Evolutionary conservation across 2,797 vertebrate species (phyloP), one percentile per base, ranked within the genome.

Genomic region (Paedocypris micromegethes): DNA sequence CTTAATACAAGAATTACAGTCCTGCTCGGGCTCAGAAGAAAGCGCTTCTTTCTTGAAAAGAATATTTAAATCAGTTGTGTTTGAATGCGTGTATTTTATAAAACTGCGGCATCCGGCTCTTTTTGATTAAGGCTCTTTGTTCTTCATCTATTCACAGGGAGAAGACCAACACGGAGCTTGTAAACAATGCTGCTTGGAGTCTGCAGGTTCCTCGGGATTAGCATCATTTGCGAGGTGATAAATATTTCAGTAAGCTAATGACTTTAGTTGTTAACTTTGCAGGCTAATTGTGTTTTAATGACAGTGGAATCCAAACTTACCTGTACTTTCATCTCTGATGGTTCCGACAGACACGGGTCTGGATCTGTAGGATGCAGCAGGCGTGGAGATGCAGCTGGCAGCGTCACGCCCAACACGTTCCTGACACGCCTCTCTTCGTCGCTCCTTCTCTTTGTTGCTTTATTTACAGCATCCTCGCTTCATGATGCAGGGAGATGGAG

Each of bases 241-340:
- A 80, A 78, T 72, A 73, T 74, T 72, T 77, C 66, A 74, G 57
- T 41, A 54, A 6, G 59, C 66, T 76, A 75, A 66, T 77, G 69
- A 76, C 59, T 66, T 58, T 46, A 52, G 66, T 57, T 72, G 76
- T 68, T 76, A 72, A 59, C 49, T 71, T 75, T 72, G 55, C 47
- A 54, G 73, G 75, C 58, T 78, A 74, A 78, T 73, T 68, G 70
- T 64, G 67, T 50, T 70, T 72, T 65, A 73, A 77, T 73, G 72
- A 68, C 72, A 65, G 41, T 51, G 8, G 49, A 61, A 67, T 46
- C 50, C 42, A 58, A 45, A 45, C n/a, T 39, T 62, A 39, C 64
- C 57, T 57, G 56, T 59, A 64, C 52, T 64, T 65, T 60, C 51
- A 47, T 50, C 53, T 65, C 58, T 60, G 61, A n/a, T 48, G 8